Base-by-base conservation (phyloP, 1,140 invertebrate genomes). In the Vanessa tameamea region DNA sequence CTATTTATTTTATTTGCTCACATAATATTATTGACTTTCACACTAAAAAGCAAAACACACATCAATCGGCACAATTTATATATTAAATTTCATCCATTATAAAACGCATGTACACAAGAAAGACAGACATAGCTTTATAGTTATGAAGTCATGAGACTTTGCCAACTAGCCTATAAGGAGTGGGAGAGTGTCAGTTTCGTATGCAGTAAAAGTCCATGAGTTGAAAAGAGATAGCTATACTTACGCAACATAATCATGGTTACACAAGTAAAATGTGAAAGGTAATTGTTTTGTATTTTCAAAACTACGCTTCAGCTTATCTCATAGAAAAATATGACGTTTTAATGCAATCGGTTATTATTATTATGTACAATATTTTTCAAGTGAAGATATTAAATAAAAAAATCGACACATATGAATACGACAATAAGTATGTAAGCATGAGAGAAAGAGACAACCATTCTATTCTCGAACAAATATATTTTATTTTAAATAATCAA, bases 41-140 rank as follows among this genome's bases (percentile, higher is more conserved):
- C 14, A 37, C 51, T 47, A 14, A 47, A n/a, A 59, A 15, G 47
- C 47, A 53, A 69, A 37, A 47, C 55, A 61, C 55, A 37, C 37
- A 31, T 50, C 2, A 61, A 69, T 48, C 16, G 15, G 14, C 43
- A 55, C 70, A 16, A 67, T 15, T 12, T 61, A 72, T 2, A 59
- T 47, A 37, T 64, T 47, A 43, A 72, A 69, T 48, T 57, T 12
- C 37, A 69, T 66, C 43, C 65, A 43, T 55, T 20, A 16, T 68
- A 51, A 77, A 78, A 73, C 51, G 20, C 64, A 76, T 59, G 76
- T 76, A 81, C 75, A 64, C 69, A 82, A 84, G 77, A 77, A 84
- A 82, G 82, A 84, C 79, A 79, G 78, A 84, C 77, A 84, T 79
- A 82, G 80, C 78, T 75, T 76, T 77, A 78, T 80, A 81, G 66